phyloP scores from a whole-genome alignment of 2,888 invertebrate genomes.

The Meteorus cinctellus region DNA sequence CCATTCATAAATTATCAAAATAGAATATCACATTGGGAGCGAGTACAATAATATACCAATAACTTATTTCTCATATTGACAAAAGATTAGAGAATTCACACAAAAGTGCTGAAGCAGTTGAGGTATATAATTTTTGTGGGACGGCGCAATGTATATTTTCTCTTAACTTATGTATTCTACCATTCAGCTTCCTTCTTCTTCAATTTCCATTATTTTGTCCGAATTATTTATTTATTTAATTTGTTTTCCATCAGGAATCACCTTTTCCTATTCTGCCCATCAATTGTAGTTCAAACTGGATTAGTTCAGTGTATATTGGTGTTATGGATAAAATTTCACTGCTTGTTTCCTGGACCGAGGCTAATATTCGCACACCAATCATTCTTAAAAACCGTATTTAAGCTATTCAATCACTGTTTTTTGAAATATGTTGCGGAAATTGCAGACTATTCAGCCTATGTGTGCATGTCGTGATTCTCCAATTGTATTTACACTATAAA shows the following conservation, averaged over 20 bases:
- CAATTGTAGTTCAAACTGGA: constrained; percentile 8
- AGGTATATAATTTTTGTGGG: constrained; percentile 34
- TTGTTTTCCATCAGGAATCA: too few species aligned
- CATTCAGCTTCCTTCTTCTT: neutral
- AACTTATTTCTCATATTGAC: neutral
- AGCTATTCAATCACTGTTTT: constrained; percentile 3
- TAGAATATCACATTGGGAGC: constrained; percentile 36
- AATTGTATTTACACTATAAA: neutral
- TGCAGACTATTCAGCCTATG: constrained; percentile 2
- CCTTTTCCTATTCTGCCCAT: neutral
- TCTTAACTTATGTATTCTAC: neutral
- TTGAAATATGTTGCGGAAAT: neutral
- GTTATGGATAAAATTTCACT: constrained; percentile 52
- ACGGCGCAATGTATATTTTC: constrained; percentile 31
- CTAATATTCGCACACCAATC: constrained; percentile 55
- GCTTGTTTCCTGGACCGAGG: constrained; percentile 65
- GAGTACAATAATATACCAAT: constrained; percentile 29
- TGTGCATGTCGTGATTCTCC: constrained; percentile 4
- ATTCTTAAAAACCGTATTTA: constrained; percentile 46
- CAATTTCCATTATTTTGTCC: neutral
- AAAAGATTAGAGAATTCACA: constrained; percentile 13
- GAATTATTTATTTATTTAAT: too few species aligned
- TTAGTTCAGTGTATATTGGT: constrained; percentile 29
- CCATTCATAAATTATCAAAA: constrained; percentile 34
- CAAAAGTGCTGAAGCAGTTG: constrained; percentile 35